Evolutionary conservation across 1,140 invertebrate species (phyloP), one percentile per base, ranked within the genome.

Genomic region (Potamilus streckersoni): DNA sequence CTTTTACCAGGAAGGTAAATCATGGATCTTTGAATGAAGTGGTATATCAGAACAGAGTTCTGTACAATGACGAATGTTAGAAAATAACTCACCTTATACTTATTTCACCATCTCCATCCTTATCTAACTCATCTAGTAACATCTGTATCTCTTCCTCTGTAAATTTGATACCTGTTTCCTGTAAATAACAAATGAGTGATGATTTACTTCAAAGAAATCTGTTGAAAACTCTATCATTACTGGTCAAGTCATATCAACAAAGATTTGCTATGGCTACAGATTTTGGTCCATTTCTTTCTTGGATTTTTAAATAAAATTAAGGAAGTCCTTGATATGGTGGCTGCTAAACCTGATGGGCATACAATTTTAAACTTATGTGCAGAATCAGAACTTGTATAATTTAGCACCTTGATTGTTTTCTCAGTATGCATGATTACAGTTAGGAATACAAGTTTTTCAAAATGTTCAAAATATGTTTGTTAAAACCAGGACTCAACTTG

Each of bases 31-130:
- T 8, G 38, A 49, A 49, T 6, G 38, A 49, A 49, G 6, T 49
- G 11, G 0, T 49, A 49, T 8, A 11, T 49, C 38, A 49, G 38
- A 49, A 11, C 38, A 49, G 38, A 8, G 38, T 49, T 11, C 6
- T 49, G 38, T 49, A 49, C 6, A 8, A 49, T 8, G 38, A 49
- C 38, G 11, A 49, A 49, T 49, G 6, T 49, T 49, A 8, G 38
- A 6, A 49, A 49, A 49, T 49, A 8, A 55, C 75, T 77, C 80
- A 89, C 88, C 88, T 89, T 75, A 87, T 89, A 73, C 89, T 88
- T 38, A 89, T 88, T 78, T 89, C 88, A 38, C 88, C 88, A 76
- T 89, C 88, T 0, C 86, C 86, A 75, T 89, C 88, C 69, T 81
- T 82, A 66, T 89, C 88, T 13, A 89, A 79, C 38, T 88, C 87